Percentiles rank a stretch among this genome's conserved stretches.
Conservation (phyloP, 2,113 vertebrate genomes). For the Hippocampus comes region DNA sequence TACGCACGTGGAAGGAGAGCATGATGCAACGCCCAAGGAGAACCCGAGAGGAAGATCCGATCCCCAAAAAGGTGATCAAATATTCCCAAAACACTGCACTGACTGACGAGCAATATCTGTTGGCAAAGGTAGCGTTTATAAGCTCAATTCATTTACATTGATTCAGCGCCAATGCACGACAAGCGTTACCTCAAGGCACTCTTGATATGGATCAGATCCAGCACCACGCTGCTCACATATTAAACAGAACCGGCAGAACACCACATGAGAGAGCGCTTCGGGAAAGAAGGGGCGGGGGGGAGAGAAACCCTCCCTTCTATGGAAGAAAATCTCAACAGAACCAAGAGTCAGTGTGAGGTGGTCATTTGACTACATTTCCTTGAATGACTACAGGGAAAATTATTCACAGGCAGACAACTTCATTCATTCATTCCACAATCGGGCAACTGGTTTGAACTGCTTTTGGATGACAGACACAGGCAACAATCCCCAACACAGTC, state of each 20-base stretch:
- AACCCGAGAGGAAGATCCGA: background rate
- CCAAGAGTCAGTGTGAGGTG: background rate
- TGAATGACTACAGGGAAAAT: background rate
- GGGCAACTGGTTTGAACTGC: background rate
- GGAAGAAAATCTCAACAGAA: background rate
- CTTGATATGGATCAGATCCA: conserved; percentile 3
- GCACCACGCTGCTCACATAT: background rate
- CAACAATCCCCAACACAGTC: background rate
- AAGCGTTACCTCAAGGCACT: conserved; percentile 5
- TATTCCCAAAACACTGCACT: background rate
- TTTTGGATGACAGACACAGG: background rate
- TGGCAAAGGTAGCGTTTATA: background rate
- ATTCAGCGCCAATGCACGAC: background rate
- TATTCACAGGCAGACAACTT: background rate
- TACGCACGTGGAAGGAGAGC: background rate
- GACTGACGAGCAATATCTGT: background rate
- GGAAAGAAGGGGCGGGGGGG: background rate
- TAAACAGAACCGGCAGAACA: background rate
- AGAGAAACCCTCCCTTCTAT: background rate
- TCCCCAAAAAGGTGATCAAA: background rate
- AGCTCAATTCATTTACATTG: background rate
- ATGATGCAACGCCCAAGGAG: background rate
- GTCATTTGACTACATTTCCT: background rate
- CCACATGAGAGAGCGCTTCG: background rate
- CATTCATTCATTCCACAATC: background rate